Base-by-base conservation (phyloP, 1,140 invertebrate species). In the Drosophila bipectinata region DNA sequence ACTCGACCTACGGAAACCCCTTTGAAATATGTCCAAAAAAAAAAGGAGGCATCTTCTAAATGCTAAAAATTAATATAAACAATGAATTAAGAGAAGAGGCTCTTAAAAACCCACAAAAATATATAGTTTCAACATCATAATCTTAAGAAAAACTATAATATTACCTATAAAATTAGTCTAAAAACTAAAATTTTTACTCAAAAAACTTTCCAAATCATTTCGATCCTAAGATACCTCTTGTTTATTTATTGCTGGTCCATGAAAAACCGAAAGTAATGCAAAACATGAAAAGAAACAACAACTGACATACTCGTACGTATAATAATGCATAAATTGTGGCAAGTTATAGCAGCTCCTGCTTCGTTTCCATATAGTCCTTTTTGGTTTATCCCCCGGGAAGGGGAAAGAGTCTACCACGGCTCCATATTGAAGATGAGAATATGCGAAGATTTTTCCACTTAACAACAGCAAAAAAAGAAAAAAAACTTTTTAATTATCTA, bases 311-410 rank as follows among this genome's bases (percentile, higher is more conserved):
- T 37, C 34, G 34, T 37, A 12, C 12, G 12, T 52, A 77, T 76
- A 77, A 77, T 77, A 77, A 76, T 77, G 63, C 63, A 75, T 77
- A 77, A 77, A 68, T 77, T 77, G 74, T 69, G 72, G 72, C 74
- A 76, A 66, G 61, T 66, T 74, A 58, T 64, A 14, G 32, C 52
- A 32, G 24, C 51, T 34, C 28, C 37, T 10, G 0, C 8, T 1
- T 18, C 18, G 39, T 8, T 26, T 4, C 18, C 28, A 4, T 39
- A 18, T 30, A 10, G n/a, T 51, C 18, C 47, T 24, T 39, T 48
- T 21, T 18, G 60, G 47, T 8, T 63, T 63, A 63, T 51, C 47
- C 21, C 14, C 3, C 24, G 24, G 47, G 63, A 62, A 62, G 37
- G n/a, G 32, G 28, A 5, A 28, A 6, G 48, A 12, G 66, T 8